phyloP scores from a whole-genome alignment of 1,140 invertebrate species.

The Drosophila mauritiana region DNA sequence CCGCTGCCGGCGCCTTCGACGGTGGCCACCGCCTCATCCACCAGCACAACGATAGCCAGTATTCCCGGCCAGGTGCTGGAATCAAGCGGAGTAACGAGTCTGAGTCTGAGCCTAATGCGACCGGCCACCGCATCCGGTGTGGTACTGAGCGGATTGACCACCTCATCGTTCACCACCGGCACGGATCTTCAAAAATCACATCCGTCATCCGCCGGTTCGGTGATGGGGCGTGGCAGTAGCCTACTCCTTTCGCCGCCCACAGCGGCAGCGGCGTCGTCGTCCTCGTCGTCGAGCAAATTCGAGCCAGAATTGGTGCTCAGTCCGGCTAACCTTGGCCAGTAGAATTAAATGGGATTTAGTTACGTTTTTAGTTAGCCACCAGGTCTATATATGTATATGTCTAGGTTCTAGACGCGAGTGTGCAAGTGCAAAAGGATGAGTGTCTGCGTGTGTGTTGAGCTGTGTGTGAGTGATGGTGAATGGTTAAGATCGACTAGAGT shows the following conservation, averaged over 20 bases:
- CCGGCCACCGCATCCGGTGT: constrained; percentile 33
- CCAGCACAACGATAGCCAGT: constrained; percentile 8
- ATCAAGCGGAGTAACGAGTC: constrained; percentile 54
- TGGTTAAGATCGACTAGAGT: constrained; percentile 3
- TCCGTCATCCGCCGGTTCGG: constrained; percentile 63
- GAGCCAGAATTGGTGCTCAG: constrained; percentile 83
- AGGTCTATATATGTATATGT: constrained; percentile 39
- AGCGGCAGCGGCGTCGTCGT: constrained; percentile 9
- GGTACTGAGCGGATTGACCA: constrained; percentile 30
- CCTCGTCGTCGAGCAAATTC: constrained; percentile 58
- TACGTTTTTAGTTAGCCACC: constrained; percentile 70
- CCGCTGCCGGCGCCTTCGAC: constrained; percentile 66
- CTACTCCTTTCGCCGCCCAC: constrained; percentile 32
- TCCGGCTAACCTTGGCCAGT: constrained; percentile 84
- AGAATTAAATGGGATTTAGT: constrained; percentile 53
- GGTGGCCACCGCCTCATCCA: constrained; percentile 12
- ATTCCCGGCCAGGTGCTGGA: constrained; percentile 76
- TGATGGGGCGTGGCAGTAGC: constrained; percentile 54
- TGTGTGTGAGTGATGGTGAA: constrained; percentile 6
- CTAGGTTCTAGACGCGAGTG: constrained; percentile 42
- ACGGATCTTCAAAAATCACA: constrained; percentile 62
- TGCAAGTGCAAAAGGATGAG: constrained; percentile 9
- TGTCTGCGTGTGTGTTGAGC: constrained; percentile 14
- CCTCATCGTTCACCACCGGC: constrained; percentile 39
- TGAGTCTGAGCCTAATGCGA: constrained; percentile 73